Percentiles rank a stretch among this genome's conserved stretches.
These are phyloP conservation scores for Psittacara wagleri DNA, from an alignment of 2,113 vertebrate species.

Conservation along the genomic window DNA sequence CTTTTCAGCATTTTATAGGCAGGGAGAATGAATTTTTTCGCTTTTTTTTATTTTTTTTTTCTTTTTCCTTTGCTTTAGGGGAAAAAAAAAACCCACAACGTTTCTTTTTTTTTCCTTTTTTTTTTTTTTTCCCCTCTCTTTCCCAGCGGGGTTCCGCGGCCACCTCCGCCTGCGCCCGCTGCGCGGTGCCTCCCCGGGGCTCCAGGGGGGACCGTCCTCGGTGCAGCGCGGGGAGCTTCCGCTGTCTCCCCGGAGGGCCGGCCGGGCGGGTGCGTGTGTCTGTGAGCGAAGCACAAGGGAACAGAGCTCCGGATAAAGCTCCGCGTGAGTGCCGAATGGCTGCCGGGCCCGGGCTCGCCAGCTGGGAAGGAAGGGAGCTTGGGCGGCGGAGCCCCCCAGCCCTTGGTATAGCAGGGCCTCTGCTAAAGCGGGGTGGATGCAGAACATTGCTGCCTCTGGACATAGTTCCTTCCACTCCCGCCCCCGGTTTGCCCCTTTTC, in stretches of 20 bases:
- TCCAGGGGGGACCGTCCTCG: neutral
- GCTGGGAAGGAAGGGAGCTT: neutral
- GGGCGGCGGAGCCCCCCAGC: neutral
- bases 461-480: neutral
- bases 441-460: neutral
- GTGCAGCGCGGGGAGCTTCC: neutral
- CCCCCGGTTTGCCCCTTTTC: neutral
- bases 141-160: neutral
- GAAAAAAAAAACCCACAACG: accelerated
- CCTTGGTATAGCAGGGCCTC: neutral
- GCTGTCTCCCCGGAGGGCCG: neutral
- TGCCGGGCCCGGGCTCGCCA: neutral
- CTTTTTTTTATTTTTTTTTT: too few relatives aligned
- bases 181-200: neutral
- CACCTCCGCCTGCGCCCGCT: neutral
- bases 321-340: neutral
- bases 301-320: neutral
- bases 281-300: neutral
- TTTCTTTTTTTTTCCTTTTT: too few relatives aligned
- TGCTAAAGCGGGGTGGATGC: neutral
- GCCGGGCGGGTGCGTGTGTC: neutral
- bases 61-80: too few relatives aligned
- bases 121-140: too few relatives aligned
- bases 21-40: neutral
- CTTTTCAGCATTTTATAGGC: constrained; percentile 16